Conservation (phyloP, 2,888 invertebrate species). For the Trachelus stipa region DNA sequence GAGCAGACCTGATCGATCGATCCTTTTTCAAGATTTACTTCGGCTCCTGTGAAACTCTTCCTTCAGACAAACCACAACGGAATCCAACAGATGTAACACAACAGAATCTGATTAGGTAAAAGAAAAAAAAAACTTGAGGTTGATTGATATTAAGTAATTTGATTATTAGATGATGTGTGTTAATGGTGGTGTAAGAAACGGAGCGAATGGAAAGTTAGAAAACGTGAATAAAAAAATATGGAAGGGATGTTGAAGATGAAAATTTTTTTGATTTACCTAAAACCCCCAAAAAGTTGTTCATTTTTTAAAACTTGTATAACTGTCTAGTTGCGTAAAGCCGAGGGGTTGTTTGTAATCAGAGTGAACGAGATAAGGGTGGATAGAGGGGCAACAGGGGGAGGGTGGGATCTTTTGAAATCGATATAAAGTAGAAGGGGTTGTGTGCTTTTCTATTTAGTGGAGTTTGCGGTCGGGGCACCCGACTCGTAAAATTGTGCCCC, state of each 20-base stretch:
- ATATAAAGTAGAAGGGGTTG: background rate
- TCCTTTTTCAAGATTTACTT: background rate
- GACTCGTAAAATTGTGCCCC: constrained; percentile 26
- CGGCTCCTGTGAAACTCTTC: background rate
- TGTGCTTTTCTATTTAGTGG: background rate
- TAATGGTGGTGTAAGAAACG: background rate
- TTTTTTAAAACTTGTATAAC: background rate
- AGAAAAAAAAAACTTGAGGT: background rate
- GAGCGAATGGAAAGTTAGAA: background rate
- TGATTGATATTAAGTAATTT: background rate
- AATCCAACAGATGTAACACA: background rate
- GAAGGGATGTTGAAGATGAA: background rate
- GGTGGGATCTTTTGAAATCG: background rate
- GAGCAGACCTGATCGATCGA: background rate
- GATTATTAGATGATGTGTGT: background rate
- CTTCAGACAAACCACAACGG: background rate
- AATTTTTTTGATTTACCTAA: background rate
- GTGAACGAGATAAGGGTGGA: background rate
- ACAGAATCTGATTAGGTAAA: background rate
- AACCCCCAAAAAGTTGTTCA: background rate
- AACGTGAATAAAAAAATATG: background rate
- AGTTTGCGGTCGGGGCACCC: background rate
- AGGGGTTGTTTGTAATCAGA: background rate
- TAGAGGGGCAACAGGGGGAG: background rate
- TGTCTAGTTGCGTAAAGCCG: background rate